Percentiles rank a stretch among this genome's conserved stretches.
Conservation (phyloP, 2,888 invertebrate species). For the Sesia apiformis region DNA sequence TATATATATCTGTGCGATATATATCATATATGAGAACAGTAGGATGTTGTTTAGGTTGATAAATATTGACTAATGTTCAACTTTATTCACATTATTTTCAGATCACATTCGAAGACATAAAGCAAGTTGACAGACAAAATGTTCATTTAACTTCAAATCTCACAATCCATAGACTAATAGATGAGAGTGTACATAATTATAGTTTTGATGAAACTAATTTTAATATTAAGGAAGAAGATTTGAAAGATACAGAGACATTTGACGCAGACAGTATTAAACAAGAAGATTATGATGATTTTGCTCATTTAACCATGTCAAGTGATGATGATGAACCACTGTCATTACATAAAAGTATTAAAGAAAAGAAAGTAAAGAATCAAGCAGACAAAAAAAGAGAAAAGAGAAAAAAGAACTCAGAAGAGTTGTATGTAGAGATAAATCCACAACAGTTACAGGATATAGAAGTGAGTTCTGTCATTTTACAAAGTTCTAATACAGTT, state of each 20-base stretch:
- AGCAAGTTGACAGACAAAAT: slow-evolving; percentile 24
- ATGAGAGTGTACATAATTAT: slow-evolving; percentile 5
- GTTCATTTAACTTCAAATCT: slow-evolving; percentile 25
- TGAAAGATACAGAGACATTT: slow-evolving; percentile 7
- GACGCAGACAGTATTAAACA: slow-evolving; percentile 26
- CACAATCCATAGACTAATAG: slow-evolving; percentile 5
- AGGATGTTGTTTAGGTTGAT: neutral
- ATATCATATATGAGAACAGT: neutral
- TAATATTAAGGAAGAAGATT: slow-evolving; percentile 1
- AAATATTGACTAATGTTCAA: neutral
- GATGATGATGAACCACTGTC: slow-evolving; percentile 51
- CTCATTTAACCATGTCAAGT: slow-evolving; percentile 17
- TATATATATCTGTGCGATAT: neutral
- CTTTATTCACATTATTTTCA: slow-evolving; percentile 8
- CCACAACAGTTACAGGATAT: slow-evolving; percentile 5
- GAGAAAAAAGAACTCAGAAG: slow-evolving; percentile 10
- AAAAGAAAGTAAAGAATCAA: slow-evolving; percentile 18
- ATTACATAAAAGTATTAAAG: slow-evolving; percentile 31
- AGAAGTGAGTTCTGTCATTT: slow-evolving; percentile 1
- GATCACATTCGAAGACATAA: slow-evolving; percentile 27
- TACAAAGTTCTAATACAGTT: too few species aligned
- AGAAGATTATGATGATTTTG: slow-evolving; percentile 25
- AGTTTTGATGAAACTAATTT: neutral
- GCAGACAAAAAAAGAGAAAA: slow-evolving; percentile 21
- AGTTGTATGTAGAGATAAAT: slow-evolving; percentile 8